These are phyloP conservation scores for Argyresthia albistria DNA, from an alignment of 2,888 invertebrate species.

Conservation along the genomic window DNA sequence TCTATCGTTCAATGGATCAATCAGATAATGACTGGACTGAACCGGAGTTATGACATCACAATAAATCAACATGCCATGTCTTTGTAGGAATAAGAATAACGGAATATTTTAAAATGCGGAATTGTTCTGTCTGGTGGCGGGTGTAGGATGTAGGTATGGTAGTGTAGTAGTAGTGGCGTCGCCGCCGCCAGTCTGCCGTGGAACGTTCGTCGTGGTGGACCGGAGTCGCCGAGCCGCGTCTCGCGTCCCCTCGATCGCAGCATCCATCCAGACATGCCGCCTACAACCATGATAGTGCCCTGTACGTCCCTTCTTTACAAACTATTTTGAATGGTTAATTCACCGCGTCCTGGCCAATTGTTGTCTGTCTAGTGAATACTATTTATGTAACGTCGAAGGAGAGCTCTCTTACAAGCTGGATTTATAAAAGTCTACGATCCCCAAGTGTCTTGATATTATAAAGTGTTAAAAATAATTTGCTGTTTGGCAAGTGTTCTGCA, in stretches of 20 bases:
- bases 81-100: conserved; percentile 55
- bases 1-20: conserved; percentile 2
- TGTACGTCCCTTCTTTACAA: conserved; percentile 42
- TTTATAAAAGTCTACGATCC: too few species aligned
- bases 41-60: conserved; percentile 12
- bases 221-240: conserved; percentile 28
- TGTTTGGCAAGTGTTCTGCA: conserved; percentile 29
- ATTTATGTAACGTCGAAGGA: too few species aligned
- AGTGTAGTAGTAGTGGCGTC: conserved; percentile 18
- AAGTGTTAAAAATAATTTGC: conserved; percentile 22
- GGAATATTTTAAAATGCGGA: conserved; percentile 66
- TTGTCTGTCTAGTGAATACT: not conserved
- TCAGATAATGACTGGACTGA: conserved; percentile 17
- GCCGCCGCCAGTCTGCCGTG: conserved; percentile 54
- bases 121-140: conserved; percentile 51
- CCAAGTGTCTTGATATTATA: conserved; percentile 7
- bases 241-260: conserved; percentile 29
- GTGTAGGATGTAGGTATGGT: conserved; percentile 18
- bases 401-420: too few species aligned
- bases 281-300: conserved; percentile 66
- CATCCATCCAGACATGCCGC: conserved; percentile 53
- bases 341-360: too few species aligned
- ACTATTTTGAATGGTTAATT: not conserved
- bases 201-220: conserved; percentile 53
- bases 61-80: conserved; percentile 26